Evolutionary conservation across 2,113 vertebrate species (phyloP), one percentile per base, ranked within the genome.

Genomic region (Anhinga anhinga): DNA sequence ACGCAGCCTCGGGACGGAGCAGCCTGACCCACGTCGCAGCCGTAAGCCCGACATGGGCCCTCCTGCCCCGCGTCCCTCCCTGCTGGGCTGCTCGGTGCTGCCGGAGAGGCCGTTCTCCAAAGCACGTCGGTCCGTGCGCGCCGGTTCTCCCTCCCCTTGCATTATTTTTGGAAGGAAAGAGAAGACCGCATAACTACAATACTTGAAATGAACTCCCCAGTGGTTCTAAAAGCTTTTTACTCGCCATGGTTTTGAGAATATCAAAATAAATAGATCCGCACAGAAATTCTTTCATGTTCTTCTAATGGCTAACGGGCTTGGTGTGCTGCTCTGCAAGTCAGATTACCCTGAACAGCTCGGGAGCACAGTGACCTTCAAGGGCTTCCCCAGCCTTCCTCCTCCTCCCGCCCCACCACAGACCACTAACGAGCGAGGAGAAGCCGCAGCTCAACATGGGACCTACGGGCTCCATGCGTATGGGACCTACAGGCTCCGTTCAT

Each of bases 81-180:
- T 1, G 18, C 18, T 6, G 3, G 47, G 77, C 56, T 36, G 36
- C 36, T 29, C 20, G 5, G 27, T 10, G 53, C 74, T 30, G 53
- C 34, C 12, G 6, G 27, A 71, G 32, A 32, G 45, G 22, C 58
- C 2, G 12, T 13, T 32, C 50, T 36, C n/a, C 76, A 15, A 21
- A n/a, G 69, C 42, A 5, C 4, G 0, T 14, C 44, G 5, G 26
- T 34, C 19, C 1, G 0, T 3, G 15, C 2, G 10, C 1, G 0
- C 70, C 11, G 3, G 8, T 32, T 36, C 23, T 44, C 32, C 80
- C 45, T 82, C 16, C n/a, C 58, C 6, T 21, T 4, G 5, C 9
- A 32, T 47, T 32, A 26, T n/a, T 59, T 80, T 40, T 0, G 2
- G 59, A n/a, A 89, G 86, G 55, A 5, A 52, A 52, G 58, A 9